Evolutionary conservation across 2,797 vertebrate species (phyloP), one percentile per base, ranked within the genome.

Genomic region (Myotis myotis): DNA sequence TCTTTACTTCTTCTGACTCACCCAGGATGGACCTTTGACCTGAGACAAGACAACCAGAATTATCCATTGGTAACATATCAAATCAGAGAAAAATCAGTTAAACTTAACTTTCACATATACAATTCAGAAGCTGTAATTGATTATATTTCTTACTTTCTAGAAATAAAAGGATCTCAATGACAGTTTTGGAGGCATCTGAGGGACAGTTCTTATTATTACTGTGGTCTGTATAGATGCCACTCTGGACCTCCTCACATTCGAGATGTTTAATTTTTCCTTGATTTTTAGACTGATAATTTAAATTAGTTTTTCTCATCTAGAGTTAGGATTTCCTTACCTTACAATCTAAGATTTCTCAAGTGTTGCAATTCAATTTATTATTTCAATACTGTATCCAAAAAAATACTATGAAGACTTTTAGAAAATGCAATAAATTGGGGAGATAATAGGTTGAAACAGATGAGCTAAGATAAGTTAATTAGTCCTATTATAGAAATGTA

Each of bases 301-400:
- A 19, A 71, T 64, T 75, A 16, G 30, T 89, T 89, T 62, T 36
- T 80, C 33, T 82, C 57, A 82, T 8, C 91, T 92, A 62, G n/a
- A 94, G n/a, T 30, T 55, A 72, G 12, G 2, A 6, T 66, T 87
- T 25, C 5, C 84, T 79, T 86, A 68, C 36, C 16, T 82, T 91
- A 5, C 2, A 87, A 74, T 68, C 36, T 90, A 44, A 87, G 8
- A 36, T 41, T 55, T 53, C 25, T 91, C 79, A 87, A 17, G 84
- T 78, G 38, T 68, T 86, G 16, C 68, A 95, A 75, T 17, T 92
- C 30, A 76, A 62, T 62, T 72, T 53, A 28, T 79, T 84, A 95
- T 74, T 80, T 84, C 87, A 87, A 72, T 74, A 91, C 20, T 49
- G 4, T 91, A 10, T 38, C 20, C 44, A 89, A 33, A 4, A 81